Conservation (phyloP, 2,113 vertebrate species). For the Gnathonemus echidnorhynchus region DNA sequence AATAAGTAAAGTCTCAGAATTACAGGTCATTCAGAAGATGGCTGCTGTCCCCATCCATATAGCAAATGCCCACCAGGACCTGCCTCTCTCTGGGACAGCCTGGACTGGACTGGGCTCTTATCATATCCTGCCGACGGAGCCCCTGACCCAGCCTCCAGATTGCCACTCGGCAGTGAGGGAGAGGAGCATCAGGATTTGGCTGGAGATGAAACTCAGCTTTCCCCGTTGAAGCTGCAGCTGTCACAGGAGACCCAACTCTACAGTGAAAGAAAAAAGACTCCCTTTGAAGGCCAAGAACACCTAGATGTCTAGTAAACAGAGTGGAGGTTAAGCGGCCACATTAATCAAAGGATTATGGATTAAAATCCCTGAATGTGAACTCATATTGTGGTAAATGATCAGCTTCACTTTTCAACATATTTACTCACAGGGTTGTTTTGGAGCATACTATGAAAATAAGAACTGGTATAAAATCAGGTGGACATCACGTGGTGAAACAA, state of each 20-base stretch:
- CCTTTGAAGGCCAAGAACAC: neutral
- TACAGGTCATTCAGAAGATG: neutral
- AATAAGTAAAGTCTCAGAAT: neutral
- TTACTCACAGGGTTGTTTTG: neutral
- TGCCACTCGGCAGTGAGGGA: neutral
- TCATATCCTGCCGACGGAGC: neutral
- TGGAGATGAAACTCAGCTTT: neutral
- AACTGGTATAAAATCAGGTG: neutral
- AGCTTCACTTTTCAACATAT: neutral
- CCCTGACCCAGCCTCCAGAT: neutral
- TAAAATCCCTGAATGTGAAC: neutral
- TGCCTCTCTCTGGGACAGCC: neutral
- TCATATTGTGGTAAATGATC: neutral
- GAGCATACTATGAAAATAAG: neutral
- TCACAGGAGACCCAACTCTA: neutral
- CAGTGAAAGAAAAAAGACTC: neutral
- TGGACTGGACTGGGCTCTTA: neutral
- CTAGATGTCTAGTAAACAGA: neutral
- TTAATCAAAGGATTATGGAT: neutral
- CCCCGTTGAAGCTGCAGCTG: neutral
- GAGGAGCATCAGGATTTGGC: neutral
- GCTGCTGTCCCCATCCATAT: neutral
- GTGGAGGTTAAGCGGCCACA: neutral
- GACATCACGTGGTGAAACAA: neutral
- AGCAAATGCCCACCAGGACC: neutral